Conservation (phyloP, 2,113 vertebrate species). For the Xiphophorus maculatus region DNA sequence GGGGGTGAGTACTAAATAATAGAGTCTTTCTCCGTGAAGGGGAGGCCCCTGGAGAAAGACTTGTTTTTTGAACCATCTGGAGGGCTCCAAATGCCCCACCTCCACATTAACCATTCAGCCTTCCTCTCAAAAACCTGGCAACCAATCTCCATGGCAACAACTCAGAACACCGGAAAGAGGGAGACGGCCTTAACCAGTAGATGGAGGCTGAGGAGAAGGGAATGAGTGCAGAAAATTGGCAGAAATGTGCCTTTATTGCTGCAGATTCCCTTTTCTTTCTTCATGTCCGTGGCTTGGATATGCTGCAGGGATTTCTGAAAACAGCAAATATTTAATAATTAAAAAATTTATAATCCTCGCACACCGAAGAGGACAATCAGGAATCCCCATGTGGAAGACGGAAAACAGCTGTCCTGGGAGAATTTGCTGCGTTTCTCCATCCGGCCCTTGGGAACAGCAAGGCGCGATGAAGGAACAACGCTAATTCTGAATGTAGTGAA, state of each 20-base stretch:
- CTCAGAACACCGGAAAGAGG: conserved; percentile 32
- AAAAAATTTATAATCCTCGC: conserved; percentile 15
- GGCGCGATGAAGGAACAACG: too few relatives aligned
- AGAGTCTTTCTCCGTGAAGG: conserved; percentile 44
- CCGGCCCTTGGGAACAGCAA: background rate
- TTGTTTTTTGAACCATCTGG: conserved; percentile 60
- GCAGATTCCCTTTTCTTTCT: background rate
- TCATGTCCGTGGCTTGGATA: background rate
- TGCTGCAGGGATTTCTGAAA: background rate
- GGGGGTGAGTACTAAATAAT: conserved; percentile 52
- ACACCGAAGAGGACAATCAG: background rate
- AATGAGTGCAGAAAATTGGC: conserved; percentile 2
- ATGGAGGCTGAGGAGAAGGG: conserved; percentile 23
- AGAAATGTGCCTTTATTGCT: conserved; percentile 1
- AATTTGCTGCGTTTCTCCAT: background rate
- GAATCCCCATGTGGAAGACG: conserved; percentile 13
- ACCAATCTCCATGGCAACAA: conserved; percentile 68
- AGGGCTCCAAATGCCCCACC: conserved; percentile 41
- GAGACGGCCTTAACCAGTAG: background rate
- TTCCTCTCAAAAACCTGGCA: conserved; percentile 52
- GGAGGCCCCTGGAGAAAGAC: conserved; percentile 52
- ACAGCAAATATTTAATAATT: conserved; percentile 7
- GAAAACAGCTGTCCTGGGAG: conserved; percentile 8
- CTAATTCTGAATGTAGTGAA: conserved; percentile 1
- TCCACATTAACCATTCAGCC: conserved; percentile 62